Evolutionary conservation across 1,140 invertebrate genomes (phyloP).

Genomic region (Ditylenchus dipsaci): DNA sequence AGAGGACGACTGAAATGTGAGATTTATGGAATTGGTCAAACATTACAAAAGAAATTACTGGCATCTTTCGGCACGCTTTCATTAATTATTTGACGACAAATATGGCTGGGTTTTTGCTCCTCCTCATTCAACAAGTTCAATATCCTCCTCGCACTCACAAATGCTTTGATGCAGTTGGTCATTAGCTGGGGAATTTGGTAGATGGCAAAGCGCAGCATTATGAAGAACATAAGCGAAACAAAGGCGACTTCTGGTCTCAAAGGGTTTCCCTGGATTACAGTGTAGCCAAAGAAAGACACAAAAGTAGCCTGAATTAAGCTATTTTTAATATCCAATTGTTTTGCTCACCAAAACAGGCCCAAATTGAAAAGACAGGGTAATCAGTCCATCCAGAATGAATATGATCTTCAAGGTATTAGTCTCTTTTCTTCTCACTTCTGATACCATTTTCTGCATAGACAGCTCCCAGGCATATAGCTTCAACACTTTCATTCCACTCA

Average conservation of each 20-base stretch:
- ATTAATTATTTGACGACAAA: background rate
- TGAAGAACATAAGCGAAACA: conserved; percentile 67
- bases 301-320: conserved; percentile 27
- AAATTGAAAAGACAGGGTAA: conserved; percentile 28
- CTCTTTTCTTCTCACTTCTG: conserved; percentile 23
- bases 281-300: conserved; percentile 29
- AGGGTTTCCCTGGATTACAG: conserved; percentile 56
- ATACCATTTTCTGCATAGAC: conserved; percentile 58
- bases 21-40: too few relatives aligned
- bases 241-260: conserved; percentile 67
- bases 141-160: conserved; percentile 25
- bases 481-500: conserved; percentile 68
- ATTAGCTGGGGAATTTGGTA: conserved; percentile 29
- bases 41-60: too few relatives aligned
- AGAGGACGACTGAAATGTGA: conserved; percentile 19
- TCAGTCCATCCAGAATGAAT: conserved; percentile 21
- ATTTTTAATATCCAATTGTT: conserved; percentile 11
- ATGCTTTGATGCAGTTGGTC: conserved; percentile 14
- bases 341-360: conserved; percentile 21
- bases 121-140: conserved; percentile 26
- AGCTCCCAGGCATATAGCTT: conserved; percentile 86
- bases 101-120: conserved; percentile 18
- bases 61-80: too few relatives aligned
- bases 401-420: conserved; percentile 12
- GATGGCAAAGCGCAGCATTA: conserved; percentile 60